Base-by-base conservation (phyloP, 2,797 vertebrate genomes). In the Chaunax sp. region DNA sequence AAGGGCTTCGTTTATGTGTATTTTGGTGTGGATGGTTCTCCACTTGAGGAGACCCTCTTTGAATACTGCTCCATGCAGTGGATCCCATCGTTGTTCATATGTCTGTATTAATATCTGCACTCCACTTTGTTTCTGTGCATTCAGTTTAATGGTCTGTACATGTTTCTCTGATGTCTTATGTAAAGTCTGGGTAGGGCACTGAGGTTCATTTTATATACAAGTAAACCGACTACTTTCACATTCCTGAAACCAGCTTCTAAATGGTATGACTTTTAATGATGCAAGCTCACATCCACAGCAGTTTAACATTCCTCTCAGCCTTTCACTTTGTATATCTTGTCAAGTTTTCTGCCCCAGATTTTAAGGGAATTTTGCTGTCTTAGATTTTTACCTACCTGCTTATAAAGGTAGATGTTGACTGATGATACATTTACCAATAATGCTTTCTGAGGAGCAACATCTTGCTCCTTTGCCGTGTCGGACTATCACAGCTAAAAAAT, bases 261-360 rank as follows among this genome's bases (percentile, higher is more conserved):
- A 93, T 93, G 91, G 93, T 94, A 94, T 93, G 92, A 94, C 95
- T 94, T 95, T 6, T 43, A 43, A 16, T n/a, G 41, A n/a, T n/a
- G n/a, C n/a, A n/a, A n/a, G n/a, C n/a, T n/a, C n/a, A n/a, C n/a
- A n/a, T n/a, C n/a, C n/a, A n/a, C n/a, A n/a, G n/a, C n/a, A n/a
- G n/a, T 7, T 43, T 6, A 19, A 19, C 3, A 19, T 2, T 81
- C 66, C 72, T 77, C 78, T 87, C 80, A 85, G 86, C 72, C 65
- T 77, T 45, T 81, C 75, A 53, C 68, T 74, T 74, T 82, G 72
- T 90, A 88, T 87, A 75, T 54, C 44, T 73, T 47, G 54, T 57
- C 75, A 80, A 86, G 68, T 77, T 81, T 72, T 78, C 44, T 50
- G 47, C 60, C 57, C 26, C 86, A 90, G 83, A 88, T 90, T 88